Evolutionary conservation across 2,888 invertebrate species (phyloP).

Genomic region (Rhamphomyia laevipes): DNA sequence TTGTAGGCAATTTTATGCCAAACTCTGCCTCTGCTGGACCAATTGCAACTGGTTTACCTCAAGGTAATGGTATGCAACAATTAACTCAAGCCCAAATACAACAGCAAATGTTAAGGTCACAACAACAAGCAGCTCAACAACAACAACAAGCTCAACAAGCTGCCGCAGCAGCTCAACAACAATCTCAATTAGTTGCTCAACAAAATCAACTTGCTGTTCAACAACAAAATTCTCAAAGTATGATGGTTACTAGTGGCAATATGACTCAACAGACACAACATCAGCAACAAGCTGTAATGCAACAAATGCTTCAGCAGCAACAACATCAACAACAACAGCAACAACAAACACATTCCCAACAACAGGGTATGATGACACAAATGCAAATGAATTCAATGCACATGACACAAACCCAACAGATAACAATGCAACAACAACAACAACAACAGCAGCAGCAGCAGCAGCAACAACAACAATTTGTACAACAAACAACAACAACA

Average conservation of each 20-base stretch:
- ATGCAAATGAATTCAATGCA: constrained; percentile 54
- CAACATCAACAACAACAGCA: constrained; percentile 27
- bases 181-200: constrained; percentile 5
- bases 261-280: constrained; percentile 22
- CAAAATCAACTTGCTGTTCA: constrained; percentile 23
- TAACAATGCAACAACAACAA: constrained; percentile 42
- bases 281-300: constrained; percentile 26
- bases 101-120: constrained; percentile 35
- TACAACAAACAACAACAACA: constrained; percentile 29
- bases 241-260: constrained; percentile 27
- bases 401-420: constrained; percentile 56
- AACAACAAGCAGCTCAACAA: constrained; percentile 37
- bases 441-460: constrained; percentile 28
- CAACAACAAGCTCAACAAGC: constrained; percentile 24
- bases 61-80: constrained; percentile 26
- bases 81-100: constrained; percentile 44
- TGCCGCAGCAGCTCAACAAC: constrained; percentile 17
- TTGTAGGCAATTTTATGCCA: constrained; percentile 31
- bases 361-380: constrained; percentile 29
- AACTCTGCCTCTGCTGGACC: constrained; percentile 23
- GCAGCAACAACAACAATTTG: constrained; percentile 35
- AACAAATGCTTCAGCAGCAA: constrained; percentile 32
- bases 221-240: constrained; percentile 12
- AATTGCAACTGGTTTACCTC: constrained; percentile 13
- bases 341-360: constrained; percentile 23